Base-by-base conservation (phyloP, 2,888 invertebrate species). In the Ophonus ardosiacus region DNA sequence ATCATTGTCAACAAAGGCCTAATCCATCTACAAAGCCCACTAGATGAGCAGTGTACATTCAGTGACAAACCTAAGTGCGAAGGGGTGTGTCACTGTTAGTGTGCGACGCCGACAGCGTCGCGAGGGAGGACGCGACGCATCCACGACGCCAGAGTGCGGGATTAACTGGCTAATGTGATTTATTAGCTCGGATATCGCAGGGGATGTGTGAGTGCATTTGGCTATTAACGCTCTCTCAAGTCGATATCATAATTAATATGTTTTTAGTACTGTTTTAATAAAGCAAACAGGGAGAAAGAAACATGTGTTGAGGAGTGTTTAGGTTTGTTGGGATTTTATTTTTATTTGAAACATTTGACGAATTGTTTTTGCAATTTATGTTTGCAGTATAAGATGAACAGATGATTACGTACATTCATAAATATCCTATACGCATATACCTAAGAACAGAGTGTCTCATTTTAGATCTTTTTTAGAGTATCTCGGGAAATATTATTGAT, bases 101-200 rank as follows among this genome's bases (percentile, higher is more conserved):
- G 68, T 68, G 40, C 40, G 71, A 43, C 18, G 43, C 18, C 40
- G 40, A 43, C 71, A 38, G 68, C 43, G 71, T 74, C 71, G 43
- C 71, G 38, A 68, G 76, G 78, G 57, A 56, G 57, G 57, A 8
- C 10, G 15, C 10, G 13, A 21, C 56, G 56, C 56, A 24, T 10
- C 78, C 38, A n/a, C 56, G 24, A 18, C 88, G 88, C 88, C 78
- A 88, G 87, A 88, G 88, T 78, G 78, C 78, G 87, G 90, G 90
- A 90, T 91, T 90, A 90, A 89, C 89, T 89, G 90, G 90, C 90
- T 91, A 90, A 90, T 90, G 90, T 90, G 90, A 91, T 91, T 90
- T 90, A 91, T 90, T 88, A 85, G 88, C 89, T 86, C 88, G 89
- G 90, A 90, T 90, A 90, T 90, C 89, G 90, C 88, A 89, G 88